Conservation (phyloP, 2,113 vertebrate species). For the Stigmatopora argus region DNA sequence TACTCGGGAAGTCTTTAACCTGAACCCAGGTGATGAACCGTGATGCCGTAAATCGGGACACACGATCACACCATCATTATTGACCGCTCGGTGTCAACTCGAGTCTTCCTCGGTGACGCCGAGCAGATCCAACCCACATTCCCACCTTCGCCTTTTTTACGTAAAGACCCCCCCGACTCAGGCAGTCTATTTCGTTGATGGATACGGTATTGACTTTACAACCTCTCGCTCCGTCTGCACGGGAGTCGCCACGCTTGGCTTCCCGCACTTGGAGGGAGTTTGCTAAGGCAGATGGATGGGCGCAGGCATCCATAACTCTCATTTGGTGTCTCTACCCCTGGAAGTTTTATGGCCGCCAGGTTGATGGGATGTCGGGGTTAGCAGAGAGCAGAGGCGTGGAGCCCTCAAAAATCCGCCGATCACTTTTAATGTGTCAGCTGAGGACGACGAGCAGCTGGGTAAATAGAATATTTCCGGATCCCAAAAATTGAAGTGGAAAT, state of each 20-base stretch:
- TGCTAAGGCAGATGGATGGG: conserved; percentile 52
- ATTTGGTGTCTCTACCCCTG: conserved; percentile 26
- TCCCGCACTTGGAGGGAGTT: conserved; percentile 42
- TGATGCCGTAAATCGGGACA: conserved; percentile 17
- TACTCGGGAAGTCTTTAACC: conserved; percentile 17
- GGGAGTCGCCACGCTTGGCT: conserved; percentile 55
- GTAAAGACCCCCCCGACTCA: conserved; percentile 47
- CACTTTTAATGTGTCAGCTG: conserved; percentile 14
- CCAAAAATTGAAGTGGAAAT: conserved; percentile 11
- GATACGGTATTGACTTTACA: conserved; percentile 62
- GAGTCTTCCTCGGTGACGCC: conserved; percentile 19
- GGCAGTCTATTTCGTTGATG: conserved; percentile 61
- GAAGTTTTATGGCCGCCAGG: conserved; percentile 33
- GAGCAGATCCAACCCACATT: conserved; percentile 18
- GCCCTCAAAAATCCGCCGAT: conserved; percentile 2
- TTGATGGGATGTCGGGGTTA: conserved; percentile 30
- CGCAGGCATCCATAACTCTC: conserved; percentile 52
- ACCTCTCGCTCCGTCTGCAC: conserved; percentile 48
- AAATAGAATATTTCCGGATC: conserved; percentile 9
- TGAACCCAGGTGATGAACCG: conserved; percentile 23
- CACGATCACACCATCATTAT: conserved; percentile 1
- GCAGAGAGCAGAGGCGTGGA: background rate
- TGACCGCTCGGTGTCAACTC: conserved; percentile 18
- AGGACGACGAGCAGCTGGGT: conserved; percentile 14
- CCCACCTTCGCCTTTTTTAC: conserved; percentile 4